Evolutionary conservation across 2,888 invertebrate genomes (phyloP).

Genomic region (Lathronympha strigana): DNA sequence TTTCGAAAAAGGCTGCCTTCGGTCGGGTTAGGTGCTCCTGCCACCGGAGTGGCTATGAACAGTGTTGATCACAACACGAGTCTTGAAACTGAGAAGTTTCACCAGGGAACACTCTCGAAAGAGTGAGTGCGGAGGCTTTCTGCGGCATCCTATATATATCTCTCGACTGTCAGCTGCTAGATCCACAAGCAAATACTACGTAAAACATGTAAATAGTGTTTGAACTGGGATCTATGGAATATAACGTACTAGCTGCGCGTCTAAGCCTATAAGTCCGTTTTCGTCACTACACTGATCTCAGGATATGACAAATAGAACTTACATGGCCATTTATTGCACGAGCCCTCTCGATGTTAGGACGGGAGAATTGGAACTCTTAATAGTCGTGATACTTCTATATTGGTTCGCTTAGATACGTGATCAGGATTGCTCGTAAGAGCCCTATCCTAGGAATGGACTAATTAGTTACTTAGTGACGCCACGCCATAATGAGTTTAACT

Average conservation of each 20-base stretch:
- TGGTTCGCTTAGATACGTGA: too few relatives aligned
- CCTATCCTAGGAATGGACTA: too few relatives aligned
- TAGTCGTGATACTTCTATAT: neutral
- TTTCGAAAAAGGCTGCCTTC: slow-evolving; percentile 51
- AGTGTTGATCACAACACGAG: slow-evolving; percentile 59
- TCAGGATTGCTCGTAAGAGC: too few relatives aligned
- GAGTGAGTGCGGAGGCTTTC: slow-evolving; percentile 64
- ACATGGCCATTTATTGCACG: neutral
- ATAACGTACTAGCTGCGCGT: slow-evolving; percentile 37
- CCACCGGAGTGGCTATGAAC: slow-evolving; percentile 81
- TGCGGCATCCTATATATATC: slow-evolving; percentile 64
- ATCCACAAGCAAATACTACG: slow-evolving; percentile 76
- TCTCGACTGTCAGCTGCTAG: slow-evolving; percentile 64
- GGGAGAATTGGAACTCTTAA: too few relatives aligned
- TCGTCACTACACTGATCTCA: slow-evolving; percentile 11
- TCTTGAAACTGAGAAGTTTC: slow-evolving; percentile 65
- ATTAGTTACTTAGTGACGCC: too few relatives aligned
- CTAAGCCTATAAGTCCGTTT: slow-evolving; percentile 19
- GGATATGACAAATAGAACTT: neutral
- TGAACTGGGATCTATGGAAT: slow-evolving; percentile 66
- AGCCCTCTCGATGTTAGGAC: too few relatives aligned
- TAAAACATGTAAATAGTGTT: slow-evolving; percentile 73
- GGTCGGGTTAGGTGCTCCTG: slow-evolving; percentile 58
- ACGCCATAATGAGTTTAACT: too few relatives aligned
- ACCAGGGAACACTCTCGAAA: slow-evolving; percentile 68